These are phyloP conservation scores for Oxycera nigricornis DNA, from an alignment of 2,888 invertebrate genomes.

Conservation along the genomic window DNA sequence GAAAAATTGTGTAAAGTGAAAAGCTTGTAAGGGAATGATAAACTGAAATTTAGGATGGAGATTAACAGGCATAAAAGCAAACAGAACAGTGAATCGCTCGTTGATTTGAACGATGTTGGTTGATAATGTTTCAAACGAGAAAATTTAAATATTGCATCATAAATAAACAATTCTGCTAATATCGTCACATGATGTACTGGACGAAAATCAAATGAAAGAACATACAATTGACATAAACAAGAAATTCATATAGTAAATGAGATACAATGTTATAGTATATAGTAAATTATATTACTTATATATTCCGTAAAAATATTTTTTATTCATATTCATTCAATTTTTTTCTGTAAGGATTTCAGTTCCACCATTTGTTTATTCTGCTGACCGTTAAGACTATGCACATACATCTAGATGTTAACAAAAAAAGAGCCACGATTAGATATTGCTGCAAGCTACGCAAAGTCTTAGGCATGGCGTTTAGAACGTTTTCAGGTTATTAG, in stretches of 20 bases:
- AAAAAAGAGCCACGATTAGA: background rate
- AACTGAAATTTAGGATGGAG: background rate
- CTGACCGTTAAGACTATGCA: background rate
- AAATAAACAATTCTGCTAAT: conserved; percentile 1
- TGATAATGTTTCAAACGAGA: background rate
- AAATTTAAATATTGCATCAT: conserved; percentile 11
- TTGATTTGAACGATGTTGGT: background rate
- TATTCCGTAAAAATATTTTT: conserved; percentile 22
- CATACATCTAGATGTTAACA: background rate
- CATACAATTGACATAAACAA: background rate
- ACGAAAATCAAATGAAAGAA: conserved; percentile 6
- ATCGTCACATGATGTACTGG: background rate
- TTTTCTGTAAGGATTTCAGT: background rate
- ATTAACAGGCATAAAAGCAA: background rate
- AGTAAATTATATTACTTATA: conserved; percentile 39
- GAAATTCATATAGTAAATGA: conserved; percentile 8
- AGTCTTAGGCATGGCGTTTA: background rate
- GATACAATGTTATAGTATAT: conserved; percentile 35
- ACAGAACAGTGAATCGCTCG: background rate
- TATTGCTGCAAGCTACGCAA: background rate
- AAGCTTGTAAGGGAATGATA: background rate
- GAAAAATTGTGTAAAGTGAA: background rate
- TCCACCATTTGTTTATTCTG: background rate
- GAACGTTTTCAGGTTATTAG: background rate
- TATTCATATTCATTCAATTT: background rate